A percentile compares a stretch with the other conserved stretches of the same genome.
Conservation (phyloP, 2,113 vertebrate genomes). For the Perognathus longimembris region DNA sequence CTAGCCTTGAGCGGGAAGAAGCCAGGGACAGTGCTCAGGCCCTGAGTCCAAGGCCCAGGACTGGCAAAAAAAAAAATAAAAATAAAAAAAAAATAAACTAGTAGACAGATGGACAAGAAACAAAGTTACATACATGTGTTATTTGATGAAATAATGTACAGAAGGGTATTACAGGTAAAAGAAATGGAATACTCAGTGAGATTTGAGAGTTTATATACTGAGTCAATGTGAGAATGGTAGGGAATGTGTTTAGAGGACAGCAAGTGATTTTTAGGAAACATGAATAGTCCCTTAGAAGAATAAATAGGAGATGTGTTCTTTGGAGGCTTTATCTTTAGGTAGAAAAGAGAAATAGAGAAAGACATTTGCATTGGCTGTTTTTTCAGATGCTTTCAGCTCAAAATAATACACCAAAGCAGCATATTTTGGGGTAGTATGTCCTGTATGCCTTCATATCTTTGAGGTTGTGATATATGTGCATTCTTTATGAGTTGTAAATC, state of each 20-base stretch:
- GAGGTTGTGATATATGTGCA: not conserved
- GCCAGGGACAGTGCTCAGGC: too few relatives aligned
- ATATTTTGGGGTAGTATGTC: not conserved
- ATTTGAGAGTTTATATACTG: not conserved
- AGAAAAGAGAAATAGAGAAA: not conserved
- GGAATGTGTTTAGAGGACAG: not conserved
- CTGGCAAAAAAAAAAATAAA: too few relatives aligned
- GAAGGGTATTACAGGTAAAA: not conserved
- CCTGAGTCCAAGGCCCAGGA: too few relatives aligned
- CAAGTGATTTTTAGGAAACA: slow-evolving; percentile 19
- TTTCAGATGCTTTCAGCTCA: slow-evolving; percentile 10
- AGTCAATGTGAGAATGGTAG: not conserved
- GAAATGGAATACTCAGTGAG: not conserved
- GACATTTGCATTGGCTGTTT: not conserved
- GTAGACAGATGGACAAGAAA: not conserved
- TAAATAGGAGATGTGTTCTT: not conserved
- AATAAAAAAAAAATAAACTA: too few relatives aligned
- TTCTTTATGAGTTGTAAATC: slow-evolving; percentile 22
- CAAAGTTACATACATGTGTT: not conserved
- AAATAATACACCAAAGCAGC: not conserved
- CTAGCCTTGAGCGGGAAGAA: too few relatives aligned
- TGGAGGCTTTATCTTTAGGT: not conserved
- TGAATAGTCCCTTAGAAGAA: not conserved
- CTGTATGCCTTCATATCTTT: not conserved
- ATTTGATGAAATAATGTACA: not conserved